Evolutionary conservation across 2,113 vertebrate genomes (phyloP).

Genomic region (Uria lomvia): DNA sequence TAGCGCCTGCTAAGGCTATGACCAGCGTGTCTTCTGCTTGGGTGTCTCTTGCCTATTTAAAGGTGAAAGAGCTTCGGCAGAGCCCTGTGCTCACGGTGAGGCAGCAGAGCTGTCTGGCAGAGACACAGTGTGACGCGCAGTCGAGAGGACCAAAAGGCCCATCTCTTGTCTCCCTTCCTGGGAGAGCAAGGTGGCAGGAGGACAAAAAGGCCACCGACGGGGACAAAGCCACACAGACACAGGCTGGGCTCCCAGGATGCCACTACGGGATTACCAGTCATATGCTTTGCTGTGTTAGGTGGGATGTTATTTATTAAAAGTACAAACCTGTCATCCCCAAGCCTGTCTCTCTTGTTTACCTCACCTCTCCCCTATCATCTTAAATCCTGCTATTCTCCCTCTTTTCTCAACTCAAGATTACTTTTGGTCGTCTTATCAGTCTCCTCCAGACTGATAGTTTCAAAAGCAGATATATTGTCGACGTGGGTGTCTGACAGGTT

Average conservation of each 20-base stretch:
- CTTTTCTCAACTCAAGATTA: constrained; percentile 46
- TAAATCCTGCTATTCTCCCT: constrained; percentile 32
- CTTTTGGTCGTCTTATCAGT: constrained; percentile 49
- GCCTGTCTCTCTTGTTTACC: neutral
- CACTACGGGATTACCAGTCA: neutral
- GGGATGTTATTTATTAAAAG: neutral
- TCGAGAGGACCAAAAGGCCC: neutral
- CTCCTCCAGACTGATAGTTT: constrained; percentile 52
- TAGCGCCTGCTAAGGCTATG: neutral
- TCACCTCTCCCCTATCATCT: constrained; percentile 26
- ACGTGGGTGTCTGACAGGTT: neutral
- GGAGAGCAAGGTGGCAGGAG: neutral
- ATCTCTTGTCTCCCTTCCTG: neutral
- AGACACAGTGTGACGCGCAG: accelerated
- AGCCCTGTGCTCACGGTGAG: neutral
- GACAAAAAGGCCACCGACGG: neutral
- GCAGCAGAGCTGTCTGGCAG: neutral
- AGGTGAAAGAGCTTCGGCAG: neutral
- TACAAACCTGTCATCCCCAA: neutral
- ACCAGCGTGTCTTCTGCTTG: neutral
- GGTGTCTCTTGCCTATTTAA: neutral
- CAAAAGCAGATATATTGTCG: constrained; percentile 1
- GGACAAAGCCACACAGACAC: neutral
- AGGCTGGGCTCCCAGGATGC: neutral
- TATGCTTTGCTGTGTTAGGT: neutral